phyloP scores from a whole-genome alignment of 2,888 invertebrate genomes.

The Hemistola chrysoprasaria region DNA sequence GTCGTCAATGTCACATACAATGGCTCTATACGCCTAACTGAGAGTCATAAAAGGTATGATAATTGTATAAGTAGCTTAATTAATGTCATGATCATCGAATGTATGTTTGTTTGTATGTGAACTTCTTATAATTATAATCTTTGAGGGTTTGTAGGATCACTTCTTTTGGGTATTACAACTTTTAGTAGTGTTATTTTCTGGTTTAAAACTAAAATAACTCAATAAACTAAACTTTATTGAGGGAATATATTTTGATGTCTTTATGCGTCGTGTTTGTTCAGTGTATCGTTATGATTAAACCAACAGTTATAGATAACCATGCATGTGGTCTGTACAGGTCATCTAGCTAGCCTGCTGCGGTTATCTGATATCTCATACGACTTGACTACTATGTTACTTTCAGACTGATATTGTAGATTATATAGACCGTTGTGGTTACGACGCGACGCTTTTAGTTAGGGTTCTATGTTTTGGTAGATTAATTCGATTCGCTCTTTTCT shows the following conservation, averaged over 20 bases:
- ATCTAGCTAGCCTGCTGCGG: slow-evolving; percentile 37
- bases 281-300: slow-evolving; percentile 15
- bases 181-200: too few species aligned
- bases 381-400: slow-evolving; percentile 25
- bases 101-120: background rate
- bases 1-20: slow-evolving; percentile 10
- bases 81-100: slow-evolving; percentile 10
- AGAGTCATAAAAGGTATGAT: background rate
- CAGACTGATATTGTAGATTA: slow-evolving; percentile 11
- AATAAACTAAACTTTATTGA: too few species aligned
- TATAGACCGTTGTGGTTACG: slow-evolving; percentile 1
- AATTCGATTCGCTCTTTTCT: too few species aligned
- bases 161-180: too few species aligned
- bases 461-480: slow-evolving; percentile 6
- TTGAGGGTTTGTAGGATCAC: slow-evolving; percentile 19
- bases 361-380: slow-evolving; percentile 41
- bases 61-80: slow-evolving; percentile 7
- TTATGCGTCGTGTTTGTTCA: background rate
- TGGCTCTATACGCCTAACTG: slow-evolving; percentile 3
- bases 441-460: slow-evolving; percentile 15
- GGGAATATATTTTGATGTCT: too few species aligned
- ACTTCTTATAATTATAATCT: too few species aligned
- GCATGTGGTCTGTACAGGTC: slow-evolving; percentile 22
- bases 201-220: too few species aligned
- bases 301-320: slow-evolving; percentile 25